Base-by-base conservation (phyloP, 2,888 invertebrate species). In the Pollenia angustigena region DNA sequence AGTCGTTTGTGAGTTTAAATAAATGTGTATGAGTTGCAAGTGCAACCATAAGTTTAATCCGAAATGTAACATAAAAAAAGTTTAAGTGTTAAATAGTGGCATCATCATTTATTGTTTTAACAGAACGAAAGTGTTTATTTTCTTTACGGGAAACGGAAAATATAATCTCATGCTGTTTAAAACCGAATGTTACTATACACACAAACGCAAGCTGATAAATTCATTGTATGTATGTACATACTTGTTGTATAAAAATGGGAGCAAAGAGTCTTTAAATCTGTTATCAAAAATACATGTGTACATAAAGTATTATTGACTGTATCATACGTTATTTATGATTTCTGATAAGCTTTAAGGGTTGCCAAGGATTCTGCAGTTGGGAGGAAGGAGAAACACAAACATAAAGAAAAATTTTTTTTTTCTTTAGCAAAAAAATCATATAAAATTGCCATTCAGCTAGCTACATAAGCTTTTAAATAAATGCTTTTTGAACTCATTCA, bases 1-100 rank as follows among this genome's bases (percentile, higher is more conserved):
- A n/a, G 12, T 14, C 12, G 12, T n/a, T 16, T 50, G 12, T 50
- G 50, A n/a, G 14, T 50, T n/a, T 12, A 50, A 7, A 50, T n/a
- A 50, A 7, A 50, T n/a, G n/a, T 14, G n/a, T 0, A 7, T 7
- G 7, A 50, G 7, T 54, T 42, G n/a, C 60, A 42, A 42, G 42
- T 60, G n/a, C 60, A 60, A n/a, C 40, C 60, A 60, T 60, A 60
- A 60, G n/a, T 40, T 42, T 60, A n/a, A 60, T 60, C 42, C 40
- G n/a, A 14, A 60, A 60, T 42, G 42, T 42, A 54, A 54, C 32
- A 32, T 6, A 32, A 32, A 32, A 54, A 54, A 54, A 54, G 16
- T 16, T 52, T 52, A 52, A 52, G 52, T 52, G 52, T 52, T 52
- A 52, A 52, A 52, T 52, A 52, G 52, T 52, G 52, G 52, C 52